These are phyloP conservation scores for Nesometra sesokonis DNA, from an alignment of 35 echinoderm and acorn worm genomes.

Conservation along the genomic window DNA sequence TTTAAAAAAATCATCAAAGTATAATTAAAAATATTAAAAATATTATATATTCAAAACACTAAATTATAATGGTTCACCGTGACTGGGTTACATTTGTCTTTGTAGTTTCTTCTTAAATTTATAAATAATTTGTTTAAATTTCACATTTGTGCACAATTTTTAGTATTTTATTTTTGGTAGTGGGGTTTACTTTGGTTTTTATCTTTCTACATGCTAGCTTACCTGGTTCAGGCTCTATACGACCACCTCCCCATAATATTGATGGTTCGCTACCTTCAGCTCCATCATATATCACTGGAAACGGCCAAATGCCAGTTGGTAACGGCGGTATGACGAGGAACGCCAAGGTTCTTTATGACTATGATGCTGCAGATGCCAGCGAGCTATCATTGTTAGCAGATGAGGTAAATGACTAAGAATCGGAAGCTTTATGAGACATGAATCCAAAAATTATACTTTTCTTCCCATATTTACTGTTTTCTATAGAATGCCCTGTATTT, in stretches of 20 bases:
- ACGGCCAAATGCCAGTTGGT: slow-evolving; percentile 23
- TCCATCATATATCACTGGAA: neutral
- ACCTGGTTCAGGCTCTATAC: slow-evolving; percentile 69
- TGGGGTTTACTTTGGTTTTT: neutral
- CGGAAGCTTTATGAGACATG: too few relatives aligned
- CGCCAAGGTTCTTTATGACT: slow-evolving; percentile 96
- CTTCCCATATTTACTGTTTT: too few relatives aligned
- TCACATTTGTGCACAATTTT: too few relatives aligned
- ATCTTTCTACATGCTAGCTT: slow-evolving; percentile 42
- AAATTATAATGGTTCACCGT: too few relatives aligned
- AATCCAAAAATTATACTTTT: too few relatives aligned
- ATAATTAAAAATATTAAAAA: too few relatives aligned
- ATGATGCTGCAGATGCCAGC: slow-evolving; percentile 80
- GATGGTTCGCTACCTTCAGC: neutral
- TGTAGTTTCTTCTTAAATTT: too few relatives aligned
- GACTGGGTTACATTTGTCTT: too few relatives aligned
- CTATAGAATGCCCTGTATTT: too few relatives aligned
- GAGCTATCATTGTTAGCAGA: slow-evolving; percentile 94
- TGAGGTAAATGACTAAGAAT: slow-evolving; percentile 60
- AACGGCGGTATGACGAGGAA: slow-evolving; percentile 48
- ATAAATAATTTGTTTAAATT: too few relatives aligned
- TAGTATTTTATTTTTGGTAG: neutral
- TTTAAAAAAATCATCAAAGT: too few relatives aligned
- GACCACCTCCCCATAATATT: slow-evolving; percentile 25
- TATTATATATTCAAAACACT: too few relatives aligned